phyloP scores from a whole-genome alignment of 2,797 vertebrate genomes.

The Lepilemur septentrionalis region DNA sequence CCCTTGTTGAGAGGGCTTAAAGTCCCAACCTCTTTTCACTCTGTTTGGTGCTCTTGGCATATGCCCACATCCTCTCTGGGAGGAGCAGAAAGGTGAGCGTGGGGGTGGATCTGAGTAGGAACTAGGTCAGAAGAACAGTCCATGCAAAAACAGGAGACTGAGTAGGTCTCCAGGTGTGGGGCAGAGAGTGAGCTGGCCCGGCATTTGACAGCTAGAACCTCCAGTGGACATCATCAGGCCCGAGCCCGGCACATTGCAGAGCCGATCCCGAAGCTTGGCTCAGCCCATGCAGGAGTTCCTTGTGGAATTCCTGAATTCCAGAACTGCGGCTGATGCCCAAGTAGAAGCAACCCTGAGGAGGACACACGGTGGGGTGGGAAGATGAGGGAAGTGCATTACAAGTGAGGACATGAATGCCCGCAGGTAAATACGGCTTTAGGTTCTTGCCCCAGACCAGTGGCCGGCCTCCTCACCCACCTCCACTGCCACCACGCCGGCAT shows the following conservation, averaged over 20 bases:
- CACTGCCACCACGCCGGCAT: fast-evolving
- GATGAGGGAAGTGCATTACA: not conserved
- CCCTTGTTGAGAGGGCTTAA: not conserved
- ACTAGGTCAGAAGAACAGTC: not conserved
- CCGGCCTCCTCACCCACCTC: not conserved
- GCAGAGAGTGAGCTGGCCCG: not conserved
- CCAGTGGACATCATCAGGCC: not conserved
- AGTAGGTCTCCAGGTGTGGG: not conserved
- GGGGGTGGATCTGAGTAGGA: not conserved
- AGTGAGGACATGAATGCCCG: not conserved
- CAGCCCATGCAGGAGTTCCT: not conserved
- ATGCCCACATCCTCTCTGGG: not conserved
- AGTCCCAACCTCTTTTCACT: not conserved
- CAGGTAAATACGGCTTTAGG: not conserved
- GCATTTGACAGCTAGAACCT: no score
- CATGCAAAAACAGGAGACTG: not conserved
- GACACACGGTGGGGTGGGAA: not conserved
- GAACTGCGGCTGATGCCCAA: not conserved
- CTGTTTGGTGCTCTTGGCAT: not conserved
- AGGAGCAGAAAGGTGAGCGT: not conserved
- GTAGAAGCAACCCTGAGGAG: not conserved
- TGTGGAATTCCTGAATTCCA: not conserved
- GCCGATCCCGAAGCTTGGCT: not conserved
- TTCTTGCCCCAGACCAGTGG: no score
- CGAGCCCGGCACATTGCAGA: not conserved